These are phyloP conservation scores for Morinoia aosen DNA, from an alignment of 2,888 invertebrate genomes.

Conservation along the genomic window DNA sequence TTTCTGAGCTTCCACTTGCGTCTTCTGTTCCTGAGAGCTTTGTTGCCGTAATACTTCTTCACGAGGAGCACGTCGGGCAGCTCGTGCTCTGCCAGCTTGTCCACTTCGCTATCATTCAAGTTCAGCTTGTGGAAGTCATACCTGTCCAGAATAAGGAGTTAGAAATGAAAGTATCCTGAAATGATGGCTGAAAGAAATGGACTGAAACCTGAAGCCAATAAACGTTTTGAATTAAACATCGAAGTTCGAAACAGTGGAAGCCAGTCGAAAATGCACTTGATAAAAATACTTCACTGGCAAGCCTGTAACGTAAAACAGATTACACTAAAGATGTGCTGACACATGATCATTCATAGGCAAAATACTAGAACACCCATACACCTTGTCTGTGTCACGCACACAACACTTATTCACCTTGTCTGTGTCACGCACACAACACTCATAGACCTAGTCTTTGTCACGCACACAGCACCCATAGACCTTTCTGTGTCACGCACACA, in stretches of 20 bases:
- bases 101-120: constrained; percentile 90
- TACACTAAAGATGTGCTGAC: too few species aligned
- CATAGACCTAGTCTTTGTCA: too few species aligned
- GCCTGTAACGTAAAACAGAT: too few species aligned
- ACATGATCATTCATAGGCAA: too few species aligned
- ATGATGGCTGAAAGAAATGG: background rate
- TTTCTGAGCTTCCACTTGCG: constrained; percentile 91
- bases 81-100: constrained; percentile 78
- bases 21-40: constrained; percentile 79
- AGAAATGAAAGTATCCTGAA: constrained; percentile 59
- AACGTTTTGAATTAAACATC: background rate
- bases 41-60: constrained; percentile 87
- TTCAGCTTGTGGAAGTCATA: constrained; percentile 92
- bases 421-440: too few species aligned
- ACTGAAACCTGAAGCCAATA: background rate
- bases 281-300: too few species aligned
- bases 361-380: too few species aligned
- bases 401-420: too few species aligned
- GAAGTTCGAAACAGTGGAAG: background rate
- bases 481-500: too few species aligned
- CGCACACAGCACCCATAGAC: too few species aligned
- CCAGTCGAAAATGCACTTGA: too few species aligned
- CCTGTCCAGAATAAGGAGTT: constrained; percentile 73
- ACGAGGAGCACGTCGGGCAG: constrained; percentile 95
- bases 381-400: too few species aligned